phyloP scores from a whole-genome alignment of 2,113 vertebrate genomes.

The Oryzias celebensis region DNA sequence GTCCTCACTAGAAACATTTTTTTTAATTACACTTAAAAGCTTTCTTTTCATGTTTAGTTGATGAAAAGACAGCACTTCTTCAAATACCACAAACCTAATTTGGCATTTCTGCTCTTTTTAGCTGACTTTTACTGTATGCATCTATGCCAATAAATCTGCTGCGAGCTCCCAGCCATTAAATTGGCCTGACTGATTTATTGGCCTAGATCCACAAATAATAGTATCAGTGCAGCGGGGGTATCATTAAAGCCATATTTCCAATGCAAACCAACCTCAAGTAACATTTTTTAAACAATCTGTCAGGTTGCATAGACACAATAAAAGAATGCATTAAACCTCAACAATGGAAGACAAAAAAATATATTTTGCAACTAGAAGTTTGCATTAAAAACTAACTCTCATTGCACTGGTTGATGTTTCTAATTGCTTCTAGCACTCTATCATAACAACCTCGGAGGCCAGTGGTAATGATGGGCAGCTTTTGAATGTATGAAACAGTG shows the following conservation, averaged over 20 bases:
- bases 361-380: not conserved
- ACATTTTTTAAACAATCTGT: not conserved
- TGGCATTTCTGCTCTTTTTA: conserved; percentile 2
- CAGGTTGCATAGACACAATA: not conserved
- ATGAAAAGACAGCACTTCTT: conserved; percentile 1
- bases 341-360: not conserved
- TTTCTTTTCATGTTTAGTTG: not conserved
- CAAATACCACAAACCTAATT: conserved; percentile 3
- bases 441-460: conserved; percentile 15
- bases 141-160: conserved; percentile 10
- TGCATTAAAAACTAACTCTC: conserved; percentile 12
- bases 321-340: not conserved
- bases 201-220: conserved; percentile 9
- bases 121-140: not conserved
- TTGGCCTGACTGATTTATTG: conserved; percentile 5
- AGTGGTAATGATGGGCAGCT: conserved; percentile 18
- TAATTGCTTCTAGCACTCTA: conserved; percentile 11
- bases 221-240: not conserved
- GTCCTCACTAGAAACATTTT: not conserved
- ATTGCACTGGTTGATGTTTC: not conserved
- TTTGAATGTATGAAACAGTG: conserved; percentile 37
- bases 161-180: not conserved
- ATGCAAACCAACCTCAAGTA: not conserved
- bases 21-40: conserved; percentile 6
- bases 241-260: conserved; percentile 3